Percentiles rank a stretch among this genome's conserved stretches.
These are phyloP conservation scores for Betta splendens DNA, from an alignment of 2,797 vertebrate genomes.

Conservation along the genomic window DNA sequence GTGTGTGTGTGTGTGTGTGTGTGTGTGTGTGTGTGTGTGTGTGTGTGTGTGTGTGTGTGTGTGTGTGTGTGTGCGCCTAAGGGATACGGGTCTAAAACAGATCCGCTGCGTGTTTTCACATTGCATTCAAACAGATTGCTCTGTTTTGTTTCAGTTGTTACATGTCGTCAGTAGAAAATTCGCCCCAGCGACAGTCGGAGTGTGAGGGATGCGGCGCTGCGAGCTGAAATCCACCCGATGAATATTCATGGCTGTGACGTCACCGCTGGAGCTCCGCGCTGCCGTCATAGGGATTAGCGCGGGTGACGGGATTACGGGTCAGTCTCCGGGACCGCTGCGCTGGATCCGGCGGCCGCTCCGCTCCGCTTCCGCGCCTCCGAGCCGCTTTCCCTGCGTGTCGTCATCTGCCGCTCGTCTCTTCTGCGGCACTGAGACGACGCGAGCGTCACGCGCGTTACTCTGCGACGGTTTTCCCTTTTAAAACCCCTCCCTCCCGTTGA, in stretches of 20 bases:
- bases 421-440: conserved; percentile 26
- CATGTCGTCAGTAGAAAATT: conserved; percentile 1
- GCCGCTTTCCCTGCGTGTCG: conserved; percentile 27
- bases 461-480: conserved; percentile 37
- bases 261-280: conserved; percentile 48
- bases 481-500: conserved; percentile 50
- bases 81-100: too few species aligned
- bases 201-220: conserved; percentile 23
- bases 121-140: too few species aligned
- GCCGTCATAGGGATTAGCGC: conserved; percentile 63
- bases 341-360: conserved; percentile 37
- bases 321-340: conserved; percentile 32
- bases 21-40: not conserved
- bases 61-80: too few species aligned
- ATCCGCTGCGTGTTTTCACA: too few species aligned
- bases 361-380: too few species aligned
- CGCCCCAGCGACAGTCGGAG: conserved; percentile 1
- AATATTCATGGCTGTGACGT: conserved; percentile 68
- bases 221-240: conserved; percentile 53
- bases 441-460: conserved; percentile 29
- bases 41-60: not conserved
- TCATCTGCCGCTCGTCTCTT: conserved; percentile 20
- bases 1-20: too few species aligned
- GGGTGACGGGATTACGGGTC: conserved; percentile 61
- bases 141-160: not conserved